Base-by-base conservation (phyloP, 1,140 invertebrate species). In the Drosophila sproati region DNA sequence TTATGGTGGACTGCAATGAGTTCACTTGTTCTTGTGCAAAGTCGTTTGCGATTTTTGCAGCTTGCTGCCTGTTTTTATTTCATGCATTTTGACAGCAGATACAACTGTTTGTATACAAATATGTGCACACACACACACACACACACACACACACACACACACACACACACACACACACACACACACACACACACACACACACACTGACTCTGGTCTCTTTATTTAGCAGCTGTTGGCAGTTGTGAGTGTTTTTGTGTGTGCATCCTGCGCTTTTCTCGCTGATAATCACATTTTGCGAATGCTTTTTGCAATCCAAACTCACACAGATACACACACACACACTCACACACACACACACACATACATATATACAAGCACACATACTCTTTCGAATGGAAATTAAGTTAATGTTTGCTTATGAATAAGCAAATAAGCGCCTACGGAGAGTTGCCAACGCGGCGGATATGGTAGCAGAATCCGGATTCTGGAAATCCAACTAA, bases 361-460 rank as follows among this genome's bases (percentile, higher is more conserved):
- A 12, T 20, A 67, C 39, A 31, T 29, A 43, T 12, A 57, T 4
- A 48, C 8, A 51, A 8, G 35, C 34, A 55, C 39, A 12, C 29
- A 48, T n/a, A 47, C 10, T 61, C 43, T 41, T 48, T 57, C 82
- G 48, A 62, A 82, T 82, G 88, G 78, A 91, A 91, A 91, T 91
- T 89, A 91, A 91, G 88, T 91, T 89, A 91, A 91, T 91, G 89
- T 91, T 91, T 91, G 83, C 89, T 91, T 91, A 91, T 91, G 83
- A 91, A 91, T 91, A 91, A 91, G 77, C 89, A 91, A 91, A 91
- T 86, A 91, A 91, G 73, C 82, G 86, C 87, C 77, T 85, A 77
- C 77, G 74, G 68, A 51, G 69, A 64, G 20, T 20, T 69, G 73
- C 56, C 28, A 61, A 67, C 20, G 32, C 47, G 43, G 56, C 31